Conservation (phyloP, 2,888 invertebrate genomes). For the Dynastes tityus region DNA sequence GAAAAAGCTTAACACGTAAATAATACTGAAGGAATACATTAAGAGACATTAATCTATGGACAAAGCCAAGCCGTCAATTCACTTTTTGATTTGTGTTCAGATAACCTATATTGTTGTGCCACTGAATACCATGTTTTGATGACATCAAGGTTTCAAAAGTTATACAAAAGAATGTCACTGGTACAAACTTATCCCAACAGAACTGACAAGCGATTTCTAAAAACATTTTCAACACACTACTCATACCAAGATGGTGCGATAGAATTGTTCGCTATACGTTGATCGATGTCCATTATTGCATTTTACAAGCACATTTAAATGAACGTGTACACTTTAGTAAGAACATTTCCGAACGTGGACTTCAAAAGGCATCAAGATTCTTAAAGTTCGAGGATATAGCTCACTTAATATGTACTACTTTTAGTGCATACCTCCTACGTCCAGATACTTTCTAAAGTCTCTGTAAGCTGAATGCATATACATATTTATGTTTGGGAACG, state of each 20-base stretch:
- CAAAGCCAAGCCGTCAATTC: background rate
- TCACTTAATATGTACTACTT: background rate
- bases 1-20: background rate
- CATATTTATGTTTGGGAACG: slow-evolving; percentile 27
- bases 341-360: background rate
- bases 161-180: slow-evolving; percentile 1
- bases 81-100: background rate
- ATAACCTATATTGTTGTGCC: background rate
- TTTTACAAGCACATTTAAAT: background rate
- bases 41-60: background rate
- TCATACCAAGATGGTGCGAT: slow-evolving; percentile 8
- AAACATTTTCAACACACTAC: background rate
- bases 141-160: background rate
- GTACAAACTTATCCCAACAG: background rate
- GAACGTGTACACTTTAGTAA: background rate
- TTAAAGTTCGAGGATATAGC: background rate
- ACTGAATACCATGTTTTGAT: background rate
- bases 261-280: slow-evolving; percentile 9
- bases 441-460: background rate
- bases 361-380: background rate
- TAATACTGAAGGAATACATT: background rate
- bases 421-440: background rate
- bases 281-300: background rate
- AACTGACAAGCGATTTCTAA: background rate
- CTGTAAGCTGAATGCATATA: background rate